These are phyloP conservation scores for Erannis defoliaria DNA, from an alignment of 2,888 invertebrate genomes.

Conservation along the genomic window DNA sequence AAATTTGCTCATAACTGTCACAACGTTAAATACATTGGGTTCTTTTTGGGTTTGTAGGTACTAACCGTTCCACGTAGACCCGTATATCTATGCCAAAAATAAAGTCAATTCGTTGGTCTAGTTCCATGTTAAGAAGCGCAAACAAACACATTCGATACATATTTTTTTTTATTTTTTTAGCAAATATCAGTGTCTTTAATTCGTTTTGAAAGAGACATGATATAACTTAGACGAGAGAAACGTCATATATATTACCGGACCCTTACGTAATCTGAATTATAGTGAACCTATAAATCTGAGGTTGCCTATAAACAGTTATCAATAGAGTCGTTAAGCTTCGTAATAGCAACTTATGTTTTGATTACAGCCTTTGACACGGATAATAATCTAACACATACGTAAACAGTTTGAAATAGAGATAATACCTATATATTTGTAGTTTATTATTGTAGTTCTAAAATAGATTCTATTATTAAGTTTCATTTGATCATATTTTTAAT, in stretches of 20 bases:
- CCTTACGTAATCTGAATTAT: slow-evolving; percentile 3
- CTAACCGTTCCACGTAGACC: too few species aligned
- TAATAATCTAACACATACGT: slow-evolving; percentile 5
- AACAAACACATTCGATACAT: too few species aligned
- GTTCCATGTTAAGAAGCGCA: too few species aligned
- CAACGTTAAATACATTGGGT: too few species aligned
- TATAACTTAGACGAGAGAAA: background rate
- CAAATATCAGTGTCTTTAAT: background rate
- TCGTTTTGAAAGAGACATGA: too few species aligned
- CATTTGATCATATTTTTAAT: background rate
- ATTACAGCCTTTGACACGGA: slow-evolving; percentile 6
- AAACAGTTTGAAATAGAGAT: slow-evolving; percentile 3
- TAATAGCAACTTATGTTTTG: background rate
- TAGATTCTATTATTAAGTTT: background rate
- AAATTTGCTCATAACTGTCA: too few species aligned
- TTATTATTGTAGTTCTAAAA: background rate
- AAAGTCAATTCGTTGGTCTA: too few species aligned
- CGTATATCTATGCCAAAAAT: too few species aligned
- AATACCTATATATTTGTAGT: slow-evolving; percentile 8
- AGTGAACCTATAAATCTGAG: slow-evolving; percentile 6
- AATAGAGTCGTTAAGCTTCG: slow-evolving; percentile 5
- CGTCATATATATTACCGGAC: background rate
- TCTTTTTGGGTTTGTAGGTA: too few species aligned
- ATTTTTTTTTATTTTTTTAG: too few species aligned
- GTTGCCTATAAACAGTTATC: slow-evolving; percentile 15